Percentiles rank a stretch among this genome's conserved stretches.
These are phyloP conservation scores for Formicarius rufipectus DNA, from an alignment of 2,113 vertebrate genomes.

Conservation along the genomic window DNA sequence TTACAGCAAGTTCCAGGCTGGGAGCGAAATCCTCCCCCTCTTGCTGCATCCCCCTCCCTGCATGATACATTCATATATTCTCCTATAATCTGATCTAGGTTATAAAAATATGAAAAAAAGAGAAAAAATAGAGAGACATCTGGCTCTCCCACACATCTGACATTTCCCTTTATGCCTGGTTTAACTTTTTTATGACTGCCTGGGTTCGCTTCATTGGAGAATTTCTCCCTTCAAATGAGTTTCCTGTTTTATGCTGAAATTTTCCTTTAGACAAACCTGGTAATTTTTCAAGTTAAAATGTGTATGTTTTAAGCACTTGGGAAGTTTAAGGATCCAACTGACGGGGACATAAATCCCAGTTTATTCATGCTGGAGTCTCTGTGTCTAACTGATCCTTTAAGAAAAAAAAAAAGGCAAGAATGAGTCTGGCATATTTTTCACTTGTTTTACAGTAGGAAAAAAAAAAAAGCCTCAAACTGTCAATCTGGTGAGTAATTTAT, in stretches of 20 bases:
- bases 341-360: constrained; percentile 38
- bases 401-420: neutral
- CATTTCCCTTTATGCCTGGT: constrained; percentile 74
- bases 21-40: neutral
- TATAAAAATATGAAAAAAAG: constrained; percentile 40
- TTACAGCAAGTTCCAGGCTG: constrained; percentile 36
- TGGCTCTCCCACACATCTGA: constrained; percentile 73
- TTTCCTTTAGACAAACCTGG: constrained; percentile 70
- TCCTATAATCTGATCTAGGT: constrained; percentile 64
- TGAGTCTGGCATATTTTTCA: constrained; percentile 17
- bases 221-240: constrained; percentile 65
- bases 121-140: constrained; percentile 51
- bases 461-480: neutral
- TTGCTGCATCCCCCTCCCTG: neutral
- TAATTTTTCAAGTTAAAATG: constrained; percentile 70
- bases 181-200: constrained; percentile 73
- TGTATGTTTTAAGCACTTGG: constrained; percentile 54
- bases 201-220: constrained; percentile 67
- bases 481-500: constrained; percentile 20
- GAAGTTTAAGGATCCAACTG: constrained; percentile 59
- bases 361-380: constrained; percentile 43
- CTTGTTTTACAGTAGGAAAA: constrained; percentile 28
- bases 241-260: constrained; percentile 65
- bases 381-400: constrained; percentile 8
- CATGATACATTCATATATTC: constrained; percentile 34